Evolutionary conservation across 2,113 vertebrate species (phyloP).

Genomic region (Eubucco bourcierii): DNA sequence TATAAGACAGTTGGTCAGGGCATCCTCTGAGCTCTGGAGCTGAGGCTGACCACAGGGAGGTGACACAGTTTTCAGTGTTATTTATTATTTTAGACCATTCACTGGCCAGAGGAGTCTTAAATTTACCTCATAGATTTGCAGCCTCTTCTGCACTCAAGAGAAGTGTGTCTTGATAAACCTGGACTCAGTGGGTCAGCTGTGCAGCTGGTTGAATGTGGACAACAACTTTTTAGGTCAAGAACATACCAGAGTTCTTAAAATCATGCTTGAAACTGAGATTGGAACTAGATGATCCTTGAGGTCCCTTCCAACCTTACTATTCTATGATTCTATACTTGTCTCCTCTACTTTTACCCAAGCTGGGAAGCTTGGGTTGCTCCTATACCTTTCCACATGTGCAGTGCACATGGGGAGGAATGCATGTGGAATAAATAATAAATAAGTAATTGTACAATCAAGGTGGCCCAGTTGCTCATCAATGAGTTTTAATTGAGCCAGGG

Average conservation of each 20-base stretch:
- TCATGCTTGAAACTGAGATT: background rate
- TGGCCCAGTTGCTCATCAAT: background rate
- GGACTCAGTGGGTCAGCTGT: background rate
- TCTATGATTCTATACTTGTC: background rate
- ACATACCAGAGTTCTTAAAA: background rate
- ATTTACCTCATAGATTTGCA: background rate
- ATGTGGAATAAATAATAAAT: background rate
- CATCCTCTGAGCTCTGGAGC: background rate
- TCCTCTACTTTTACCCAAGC: background rate
- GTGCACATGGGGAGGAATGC: background rate
- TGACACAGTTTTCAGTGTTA: background rate
- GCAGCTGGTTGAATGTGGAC: background rate
- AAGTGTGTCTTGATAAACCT: background rate
- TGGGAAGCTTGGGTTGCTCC: background rate
- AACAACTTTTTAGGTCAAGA: background rate
- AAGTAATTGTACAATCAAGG: background rate
- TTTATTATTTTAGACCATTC: background rate
- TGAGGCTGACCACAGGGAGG: background rate
- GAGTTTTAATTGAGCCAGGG: background rate
- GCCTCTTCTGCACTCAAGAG: background rate
- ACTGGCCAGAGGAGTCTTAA: background rate
- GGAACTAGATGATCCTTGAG: too few species aligned
- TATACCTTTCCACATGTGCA: background rate
- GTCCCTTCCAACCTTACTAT: too few species aligned
- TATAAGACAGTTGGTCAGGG: background rate